These are phyloP conservation scores for Limnephilus auricula DNA, from an alignment of 2,888 invertebrate species.

Conservation along the genomic window DNA sequence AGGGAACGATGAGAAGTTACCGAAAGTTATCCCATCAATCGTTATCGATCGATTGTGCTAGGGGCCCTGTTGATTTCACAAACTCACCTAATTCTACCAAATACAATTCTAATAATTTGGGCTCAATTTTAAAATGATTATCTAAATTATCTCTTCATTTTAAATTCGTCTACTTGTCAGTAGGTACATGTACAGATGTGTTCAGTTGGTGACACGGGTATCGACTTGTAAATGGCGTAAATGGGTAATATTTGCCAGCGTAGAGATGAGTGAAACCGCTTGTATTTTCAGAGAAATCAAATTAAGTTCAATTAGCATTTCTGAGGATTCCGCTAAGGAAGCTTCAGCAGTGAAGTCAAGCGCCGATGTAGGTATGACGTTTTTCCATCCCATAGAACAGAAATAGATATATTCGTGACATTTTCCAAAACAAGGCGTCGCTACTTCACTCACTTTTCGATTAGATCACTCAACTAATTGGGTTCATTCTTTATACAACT, in stretches of 20 bases:
- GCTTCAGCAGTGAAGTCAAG: slow-evolving; percentile 6
- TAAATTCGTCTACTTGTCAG: background rate
- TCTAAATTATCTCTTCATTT: background rate
- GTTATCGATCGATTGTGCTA: too few relatives aligned
- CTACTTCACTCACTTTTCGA: background rate
- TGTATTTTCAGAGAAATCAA: slow-evolving; percentile 10
- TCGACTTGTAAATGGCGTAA: background rate
- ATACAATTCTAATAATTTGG: background rate
- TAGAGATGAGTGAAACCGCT: background rate
- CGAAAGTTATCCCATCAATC: too few relatives aligned
- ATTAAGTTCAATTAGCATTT: slow-evolving; percentile 14
- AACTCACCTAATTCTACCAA: too few relatives aligned
- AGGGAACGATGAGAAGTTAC: too few relatives aligned
- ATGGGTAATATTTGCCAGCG: background rate
- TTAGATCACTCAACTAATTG: background rate
- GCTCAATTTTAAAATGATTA: background rate
- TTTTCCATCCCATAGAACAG: background rate
- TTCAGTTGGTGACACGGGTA: background rate
- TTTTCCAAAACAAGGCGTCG: slow-evolving; percentile 1
- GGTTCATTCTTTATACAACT: background rate
- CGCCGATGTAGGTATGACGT: background rate
- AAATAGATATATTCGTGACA: background rate
- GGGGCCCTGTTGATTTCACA: too few relatives aligned
- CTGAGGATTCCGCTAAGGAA: background rate
- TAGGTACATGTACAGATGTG: background rate